Evolutionary conservation across 2,888 invertebrate species (phyloP).

Genomic region (Ditylenchus weischeri): DNA sequence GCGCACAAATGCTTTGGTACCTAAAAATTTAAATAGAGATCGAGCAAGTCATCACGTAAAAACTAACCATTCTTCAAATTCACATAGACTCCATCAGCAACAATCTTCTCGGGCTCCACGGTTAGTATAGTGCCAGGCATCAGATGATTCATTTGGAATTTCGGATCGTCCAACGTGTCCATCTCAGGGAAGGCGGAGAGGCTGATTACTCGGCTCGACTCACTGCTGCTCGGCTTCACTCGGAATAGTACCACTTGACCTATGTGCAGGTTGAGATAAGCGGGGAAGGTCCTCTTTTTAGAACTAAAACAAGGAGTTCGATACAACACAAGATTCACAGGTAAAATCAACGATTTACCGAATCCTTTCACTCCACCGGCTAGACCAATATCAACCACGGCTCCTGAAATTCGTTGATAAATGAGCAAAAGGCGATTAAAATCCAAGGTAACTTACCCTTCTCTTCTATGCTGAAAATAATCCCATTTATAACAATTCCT

Average conservation of each 20-base stretch:
- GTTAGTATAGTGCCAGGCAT: conserved; percentile 54
- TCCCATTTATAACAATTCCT: conserved; percentile 46
- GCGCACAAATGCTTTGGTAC: conserved; percentile 45
- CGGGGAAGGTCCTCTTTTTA: too few relatives aligned
- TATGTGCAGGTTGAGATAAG: conserved; percentile 27
- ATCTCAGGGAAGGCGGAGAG: conserved; percentile 43
- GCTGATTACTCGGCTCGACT: conserved; percentile 39
- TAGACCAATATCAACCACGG: conserved; percentile 51
- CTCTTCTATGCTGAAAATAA: conserved; percentile 51
- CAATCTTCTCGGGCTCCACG: conserved; percentile 43
- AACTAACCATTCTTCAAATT: conserved; percentile 46
- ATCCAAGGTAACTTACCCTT: conserved; percentile 52
- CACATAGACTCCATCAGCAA: conserved; percentile 43
- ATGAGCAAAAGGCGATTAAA: neutral
- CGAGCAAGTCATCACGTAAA: conserved; percentile 9
- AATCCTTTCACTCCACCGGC: conserved; percentile 34
- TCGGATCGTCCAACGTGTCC: conserved; percentile 29
- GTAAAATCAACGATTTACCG: too few relatives aligned
- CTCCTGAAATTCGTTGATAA: too few relatives aligned
- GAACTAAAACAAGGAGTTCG: too few relatives aligned
- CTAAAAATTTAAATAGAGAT: conserved; percentile 25
- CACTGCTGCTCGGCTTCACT: conserved; percentile 30
- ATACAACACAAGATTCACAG: too few relatives aligned
- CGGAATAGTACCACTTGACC: conserved; percentile 50
- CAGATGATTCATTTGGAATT: conserved; percentile 42